Evolutionary conservation across 2,113 vertebrate species (phyloP), one percentile per base, ranked within the genome.

Genomic region (Candoia aspera): DNA sequence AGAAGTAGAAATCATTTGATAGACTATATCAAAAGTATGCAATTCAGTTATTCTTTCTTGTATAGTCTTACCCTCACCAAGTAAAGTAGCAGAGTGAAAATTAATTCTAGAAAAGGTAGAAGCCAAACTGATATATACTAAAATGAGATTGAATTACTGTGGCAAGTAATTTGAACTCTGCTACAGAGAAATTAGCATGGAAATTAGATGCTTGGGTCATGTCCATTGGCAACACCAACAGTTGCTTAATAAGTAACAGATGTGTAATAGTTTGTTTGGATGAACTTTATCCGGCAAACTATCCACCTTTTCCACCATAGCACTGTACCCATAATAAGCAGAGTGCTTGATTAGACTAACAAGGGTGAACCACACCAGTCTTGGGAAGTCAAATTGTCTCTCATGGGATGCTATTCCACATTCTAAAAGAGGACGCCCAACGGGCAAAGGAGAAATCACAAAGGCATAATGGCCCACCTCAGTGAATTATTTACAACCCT

Each of bases 401-500:
- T 23, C 46, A n/a, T 46, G 19, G 33, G 37, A 11, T 89, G 46
- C 49, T 84, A 59, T 84, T 84, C 33, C 26, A 84, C 83, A 90
- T 84, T 84, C 37, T 59, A 23, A 42, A 90, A 42, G 55, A 49
- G 37, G 55, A 49, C 57, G 60, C 29, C 58, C 84, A 91, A 24
- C 21, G 9, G 46, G 59, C 49, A 86, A 9, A 46, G 24, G 64
- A 64, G 42, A 90, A 90, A 58, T 64, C 86, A 37, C 90, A 68
- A 23, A 54, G 84, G 46, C 84, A 64, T 85, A 86, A 91, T 64
- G 49, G 62, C 42, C 90, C 59, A 46, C 87, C 62, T 73, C 59
- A 54, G 60, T 73, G 84, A 79, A 91, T 57, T 91, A 46, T 87
- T 87, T 87, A 87, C 33, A 91, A 46, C n/a, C n/a, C 15, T 73